Percentiles rank a stretch among this genome's conserved stretches.
Evolutionary conservation across 1,140 invertebrate genomes (phyloP).

Genomic region (Zaprionus kolodkinae): DNA sequence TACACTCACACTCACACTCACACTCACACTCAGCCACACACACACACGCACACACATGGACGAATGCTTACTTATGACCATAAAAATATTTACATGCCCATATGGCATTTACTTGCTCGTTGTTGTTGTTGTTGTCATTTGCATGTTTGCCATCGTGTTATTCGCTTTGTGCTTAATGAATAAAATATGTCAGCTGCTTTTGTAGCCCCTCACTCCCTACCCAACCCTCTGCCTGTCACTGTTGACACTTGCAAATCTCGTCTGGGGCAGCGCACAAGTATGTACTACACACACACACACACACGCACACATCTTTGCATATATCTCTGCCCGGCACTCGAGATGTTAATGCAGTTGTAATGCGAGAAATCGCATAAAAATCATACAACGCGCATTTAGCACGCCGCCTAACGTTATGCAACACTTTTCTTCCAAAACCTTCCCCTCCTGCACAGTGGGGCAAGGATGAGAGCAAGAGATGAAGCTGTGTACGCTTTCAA

Average conservation of each 20-base stretch:
- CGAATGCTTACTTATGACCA: slow-evolving; percentile 80
- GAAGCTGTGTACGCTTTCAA: neutral
- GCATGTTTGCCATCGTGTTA: slow-evolving; percentile 75
- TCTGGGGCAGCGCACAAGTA: slow-evolving; percentile 46
- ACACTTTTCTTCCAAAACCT: slow-evolving; percentile 17
- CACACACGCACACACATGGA: slow-evolving; percentile 6
- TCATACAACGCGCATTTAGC: slow-evolving; percentile 17
- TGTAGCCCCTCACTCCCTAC: slow-evolving; percentile 33
- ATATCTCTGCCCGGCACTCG: slow-evolving; percentile 40
- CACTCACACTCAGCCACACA: slow-evolving; percentile 14
- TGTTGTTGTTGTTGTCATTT: slow-evolving; percentile 69
- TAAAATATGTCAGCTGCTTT: slow-evolving; percentile 78
- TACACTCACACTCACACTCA: slow-evolving; percentile 3
- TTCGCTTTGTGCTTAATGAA: slow-evolving; percentile 73
- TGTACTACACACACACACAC: slow-evolving; percentile 37
- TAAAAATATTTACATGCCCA: slow-evolving; percentile 80
- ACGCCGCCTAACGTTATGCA: slow-evolving; percentile 13
- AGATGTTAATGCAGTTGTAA: slow-evolving; percentile 27
- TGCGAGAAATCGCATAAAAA: slow-evolving; percentile 30
- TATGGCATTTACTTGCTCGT: slow-evolving; percentile 50
- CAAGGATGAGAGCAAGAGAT: neutral
- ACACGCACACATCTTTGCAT: slow-evolving; percentile 30
- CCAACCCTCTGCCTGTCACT: slow-evolving; percentile 8
- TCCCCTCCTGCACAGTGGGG: neutral
- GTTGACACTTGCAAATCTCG: slow-evolving; percentile 64